A percentile compares a stretch with the other conserved stretches of the same genome.
These are phyloP conservation scores for Turritopsis rubra DNA, from an alignment of 30 jellyfish, hydroid and myxozoan genomes.

Conservation along the genomic window DNA sequence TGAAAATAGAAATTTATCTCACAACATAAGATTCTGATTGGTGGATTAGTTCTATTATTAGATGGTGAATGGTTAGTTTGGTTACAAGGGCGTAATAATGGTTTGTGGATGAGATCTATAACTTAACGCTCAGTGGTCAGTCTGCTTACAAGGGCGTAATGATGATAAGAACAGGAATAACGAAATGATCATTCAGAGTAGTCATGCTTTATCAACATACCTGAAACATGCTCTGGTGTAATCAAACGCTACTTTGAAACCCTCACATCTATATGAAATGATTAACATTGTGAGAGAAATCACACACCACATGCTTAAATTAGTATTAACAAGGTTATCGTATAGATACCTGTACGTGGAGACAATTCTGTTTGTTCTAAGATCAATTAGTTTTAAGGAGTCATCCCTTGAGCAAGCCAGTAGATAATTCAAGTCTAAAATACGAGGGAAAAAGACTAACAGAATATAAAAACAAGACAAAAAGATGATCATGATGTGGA, in stretches of 20 bases:
- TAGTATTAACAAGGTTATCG: neutral
- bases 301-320: neutral
- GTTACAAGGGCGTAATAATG: neutral
- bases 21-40: too few relatives aligned
- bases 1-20: conserved; percentile 19
- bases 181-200: too few relatives aligned
- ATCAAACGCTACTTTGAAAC: conserved; percentile 94
- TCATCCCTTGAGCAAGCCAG: conserved; percentile 92
- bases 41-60: too few relatives aligned
- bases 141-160: neutral
- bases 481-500: too few relatives aligned
- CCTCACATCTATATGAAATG: conserved; percentile 59
- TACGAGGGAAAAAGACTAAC: neutral
- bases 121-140: neutral
- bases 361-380: conserved; percentile 80
- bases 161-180: neutral
- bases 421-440: conserved; percentile 79
- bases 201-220: too few relatives aligned
- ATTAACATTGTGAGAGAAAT: neutral
- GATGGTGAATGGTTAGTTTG: too few relatives aligned
- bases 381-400: conserved; percentile 77
- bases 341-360: conserved; percentile 75
- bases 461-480: too few relatives aligned
- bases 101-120: neutral
- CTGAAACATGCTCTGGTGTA: conserved; percentile 97